Percentiles rank a stretch among this genome's conserved stretches.
Evolutionary conservation across 2,113 vertebrate genomes (phyloP).

Genomic region (Gadus chalcogrammus): DNA sequence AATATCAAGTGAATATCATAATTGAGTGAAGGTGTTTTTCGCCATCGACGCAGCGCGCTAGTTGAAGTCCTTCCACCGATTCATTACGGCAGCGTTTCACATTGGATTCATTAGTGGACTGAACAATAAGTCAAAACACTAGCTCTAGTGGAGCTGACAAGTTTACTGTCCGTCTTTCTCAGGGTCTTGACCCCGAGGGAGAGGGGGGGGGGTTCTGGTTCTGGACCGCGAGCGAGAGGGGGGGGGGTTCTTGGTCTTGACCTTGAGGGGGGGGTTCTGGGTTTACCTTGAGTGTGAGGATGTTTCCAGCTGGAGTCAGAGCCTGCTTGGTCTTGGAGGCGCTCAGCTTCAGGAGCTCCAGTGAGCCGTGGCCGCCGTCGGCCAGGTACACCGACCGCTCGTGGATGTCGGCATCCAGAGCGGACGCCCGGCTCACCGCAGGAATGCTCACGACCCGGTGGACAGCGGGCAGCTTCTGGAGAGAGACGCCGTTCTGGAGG

Average conservation of each 20-base stretch:
- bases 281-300: conserved; percentile 61
- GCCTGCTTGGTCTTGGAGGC: conserved; percentile 50
- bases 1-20: no score
- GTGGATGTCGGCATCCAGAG: conserved; percentile 68
- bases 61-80: no score
- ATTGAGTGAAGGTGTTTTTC: no score
- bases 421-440: conserved; percentile 62
- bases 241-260: no score
- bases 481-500: conserved; percentile 47
- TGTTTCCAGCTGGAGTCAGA: conserved; percentile 58
- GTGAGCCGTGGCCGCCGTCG: conserved; percentile 63
- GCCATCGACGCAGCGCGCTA: no score
- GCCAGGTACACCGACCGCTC: conserved; percentile 77
- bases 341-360: conserved; percentile 71
- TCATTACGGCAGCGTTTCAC: no score
- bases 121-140: no score
- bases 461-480: conserved; percentile 63
- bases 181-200: no score
- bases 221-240: no score
- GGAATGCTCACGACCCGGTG: conserved; percentile 64
- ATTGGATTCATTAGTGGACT: no score
- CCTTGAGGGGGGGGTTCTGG: background rate
- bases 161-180: background rate
- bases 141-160: no score
- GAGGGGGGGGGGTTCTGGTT: background rate